Conservation (phyloP, 2,113 vertebrate genomes). For the Pseudolaguvia tuberculata region DNA sequence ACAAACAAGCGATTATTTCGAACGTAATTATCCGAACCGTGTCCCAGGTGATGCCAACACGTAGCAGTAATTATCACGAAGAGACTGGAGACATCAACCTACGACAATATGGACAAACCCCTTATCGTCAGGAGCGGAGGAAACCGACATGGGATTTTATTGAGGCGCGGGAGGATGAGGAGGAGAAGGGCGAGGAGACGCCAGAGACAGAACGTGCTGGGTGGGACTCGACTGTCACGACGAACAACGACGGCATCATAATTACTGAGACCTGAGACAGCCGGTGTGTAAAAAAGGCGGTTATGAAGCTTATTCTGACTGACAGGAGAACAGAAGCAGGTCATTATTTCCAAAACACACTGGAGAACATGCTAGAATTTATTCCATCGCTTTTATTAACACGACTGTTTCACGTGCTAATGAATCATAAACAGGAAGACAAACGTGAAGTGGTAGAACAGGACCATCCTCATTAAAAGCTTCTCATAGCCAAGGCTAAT, state of each 20-base stretch:
- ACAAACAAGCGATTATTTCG: constrained; percentile 70
- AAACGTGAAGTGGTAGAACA: too few species aligned
- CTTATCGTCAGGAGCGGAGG: constrained; percentile 3
- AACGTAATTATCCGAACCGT: constrained; percentile 65
- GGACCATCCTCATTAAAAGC: too few species aligned
- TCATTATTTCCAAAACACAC: not conserved
- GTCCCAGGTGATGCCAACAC: constrained; percentile 62
- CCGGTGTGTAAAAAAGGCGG: constrained; percentile 38
- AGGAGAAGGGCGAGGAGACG: constrained; percentile 31
- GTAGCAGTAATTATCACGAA: constrained; percentile 61
- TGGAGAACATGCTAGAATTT: not conserved
- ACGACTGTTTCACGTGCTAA: not conserved
- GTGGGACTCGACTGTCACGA: constrained; percentile 55
- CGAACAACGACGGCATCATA: constrained; percentile 52
- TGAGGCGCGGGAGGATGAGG: too few species aligned
- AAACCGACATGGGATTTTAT: constrained; percentile 15
- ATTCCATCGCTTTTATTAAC: not conserved
- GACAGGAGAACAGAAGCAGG: not conserved
- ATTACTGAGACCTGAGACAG: constrained; percentile 48
- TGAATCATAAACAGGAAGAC: not conserved
- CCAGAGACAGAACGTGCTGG: constrained; percentile 48
- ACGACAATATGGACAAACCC: constrained; percentile 44
- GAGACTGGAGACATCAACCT: constrained; percentile 61
- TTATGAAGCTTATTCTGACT: constrained; percentile 17
- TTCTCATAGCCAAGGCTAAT: too few species aligned